Conservation (phyloP, 1,140 invertebrate genomes). For the Nylanderia fulva region DNA sequence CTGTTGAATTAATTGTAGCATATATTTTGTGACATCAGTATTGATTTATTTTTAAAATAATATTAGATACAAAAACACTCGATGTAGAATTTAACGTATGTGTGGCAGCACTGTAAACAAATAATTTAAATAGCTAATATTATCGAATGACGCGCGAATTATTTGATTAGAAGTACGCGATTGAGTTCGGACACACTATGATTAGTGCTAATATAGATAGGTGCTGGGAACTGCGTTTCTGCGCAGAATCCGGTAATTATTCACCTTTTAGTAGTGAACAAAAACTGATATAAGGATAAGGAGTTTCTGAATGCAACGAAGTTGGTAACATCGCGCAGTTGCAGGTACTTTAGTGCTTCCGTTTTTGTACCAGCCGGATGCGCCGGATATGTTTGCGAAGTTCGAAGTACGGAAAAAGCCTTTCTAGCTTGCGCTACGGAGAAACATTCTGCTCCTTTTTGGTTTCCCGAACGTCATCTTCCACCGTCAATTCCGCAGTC, state of each 20-base stretch:
- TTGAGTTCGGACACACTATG: conserved; percentile 25
- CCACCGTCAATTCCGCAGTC: not conserved
- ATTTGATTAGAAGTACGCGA: conserved; percentile 36
- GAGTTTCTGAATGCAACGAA: conserved; percentile 60
- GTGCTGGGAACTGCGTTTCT: conserved; percentile 28
- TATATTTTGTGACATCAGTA: not conserved
- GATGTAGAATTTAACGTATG: not conserved
- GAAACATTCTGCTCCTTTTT: conserved; percentile 44
- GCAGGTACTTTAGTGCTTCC: conserved; percentile 61
- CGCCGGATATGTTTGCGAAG: conserved; percentile 61
- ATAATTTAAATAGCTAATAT: conserved; percentile 8
- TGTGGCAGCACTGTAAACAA: not conserved
- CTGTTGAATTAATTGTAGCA: not conserved
- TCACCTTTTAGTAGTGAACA: conserved; percentile 56
- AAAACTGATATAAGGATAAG: conserved; percentile 57
- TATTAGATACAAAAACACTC: not conserved
- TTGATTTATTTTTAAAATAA: not conserved
- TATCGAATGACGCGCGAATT: not conserved
- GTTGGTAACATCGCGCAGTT: conserved; percentile 60
- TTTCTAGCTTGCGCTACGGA: conserved; percentile 18
- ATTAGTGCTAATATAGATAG: conserved; percentile 54
- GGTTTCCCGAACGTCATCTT: conserved; percentile 23
- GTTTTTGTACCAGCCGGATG: conserved; percentile 58
- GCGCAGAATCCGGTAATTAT: conserved; percentile 49
- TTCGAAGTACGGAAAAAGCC: conserved; percentile 57